Percentiles rank a stretch among this genome's conserved stretches.
phyloP scores from a whole-genome alignment of 2,888 invertebrate species.

The Podabrus alpinus region DNA sequence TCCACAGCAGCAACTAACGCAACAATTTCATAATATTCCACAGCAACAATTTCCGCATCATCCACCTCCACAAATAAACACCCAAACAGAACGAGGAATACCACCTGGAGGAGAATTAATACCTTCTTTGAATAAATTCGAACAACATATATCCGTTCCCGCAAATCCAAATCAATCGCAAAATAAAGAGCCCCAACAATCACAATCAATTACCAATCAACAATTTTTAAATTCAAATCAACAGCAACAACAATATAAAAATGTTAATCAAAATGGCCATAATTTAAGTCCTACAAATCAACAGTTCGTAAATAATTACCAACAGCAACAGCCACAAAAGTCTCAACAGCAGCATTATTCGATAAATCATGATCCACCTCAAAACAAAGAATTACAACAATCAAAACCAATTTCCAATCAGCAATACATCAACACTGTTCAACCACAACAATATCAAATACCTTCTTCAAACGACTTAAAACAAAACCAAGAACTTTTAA shows the following conservation, averaged over 20 bases:
- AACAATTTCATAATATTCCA: slow-evolving; percentile 13
- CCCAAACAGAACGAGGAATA: slow-evolving; percentile 59
- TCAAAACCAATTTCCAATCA: neutral
- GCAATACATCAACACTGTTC: slow-evolving; percentile 6
- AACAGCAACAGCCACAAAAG: slow-evolving; percentile 9
- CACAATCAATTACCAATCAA: slow-evolving; percentile 17
- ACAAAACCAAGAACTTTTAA: slow-evolving; percentile 35
- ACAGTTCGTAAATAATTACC: slow-evolving; percentile 6
- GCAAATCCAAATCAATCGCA: slow-evolving; percentile 32
- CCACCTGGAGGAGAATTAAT: slow-evolving; percentile 75
- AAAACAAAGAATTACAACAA: neutral
- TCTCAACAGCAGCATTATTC: slow-evolving; percentile 9
- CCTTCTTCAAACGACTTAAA: slow-evolving; percentile 28
- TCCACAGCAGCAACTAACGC: slow-evolving; percentile 24
- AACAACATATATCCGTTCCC: slow-evolving; percentile 74
- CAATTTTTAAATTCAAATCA: slow-evolving; percentile 8
- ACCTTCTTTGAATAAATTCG: slow-evolving; percentile 76
- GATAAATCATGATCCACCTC: neutral
- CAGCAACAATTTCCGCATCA: slow-evolving; percentile 33
- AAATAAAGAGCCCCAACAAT: slow-evolving; percentile 17
- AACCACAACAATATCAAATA: slow-evolving; percentile 36
- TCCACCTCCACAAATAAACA: slow-evolving; percentile 5
- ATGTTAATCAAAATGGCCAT: slow-evolving; percentile 12
- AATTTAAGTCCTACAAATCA: neutral
- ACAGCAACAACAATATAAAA: slow-evolving; percentile 30